Evolutionary conservation across 2,797 vertebrate genomes (phyloP), one percentile per base, ranked within the genome.

Genomic region (Protosalanx chinensis): DNA sequence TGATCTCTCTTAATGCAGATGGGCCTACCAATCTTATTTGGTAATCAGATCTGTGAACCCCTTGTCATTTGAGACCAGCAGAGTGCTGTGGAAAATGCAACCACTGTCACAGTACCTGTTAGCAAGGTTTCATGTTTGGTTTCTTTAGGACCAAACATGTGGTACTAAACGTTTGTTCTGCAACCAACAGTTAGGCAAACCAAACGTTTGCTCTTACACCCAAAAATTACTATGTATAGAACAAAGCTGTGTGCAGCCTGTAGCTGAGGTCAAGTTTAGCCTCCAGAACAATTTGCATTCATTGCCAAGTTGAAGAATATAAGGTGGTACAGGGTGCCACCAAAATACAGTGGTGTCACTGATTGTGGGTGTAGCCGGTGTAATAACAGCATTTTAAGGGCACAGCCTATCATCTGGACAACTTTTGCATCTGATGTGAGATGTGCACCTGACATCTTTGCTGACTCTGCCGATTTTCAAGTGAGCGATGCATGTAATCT

Each of bases 31-130:
- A 37, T 66, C 79, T 75, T 29, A 30, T 61, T 73, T 68, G 49
- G 77, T 83, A 76, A 82, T 68, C 49, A 49, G 66, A 74, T 75
- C 74, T 3, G 67, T 27, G 18, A 81, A 78, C 56, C 74, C 74
- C 23, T 7, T 78, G 86, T 81, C 88, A 90, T 72, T 0, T 0
- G 85, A 88, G 57, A 66, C 60, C 29, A 3, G 12, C 35, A 20
- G 29, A 67, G 70, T 60, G 41, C 27, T 32, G 4, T 56, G 49
- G 71, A 49, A 72, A 59, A 58, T 71, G 20, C 27, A 16, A 57
- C 66, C 23, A 20, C 64, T 32, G 8, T 70, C 23, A n/a, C 64
- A 51, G 8, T 18, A 64, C 57, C 56, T 32, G 16, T 56, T n/a
- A 56, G 51, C 18, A 16, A 56, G 51, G 51, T 16, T n/a, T 56